A percentile compares a stretch with the other conserved stretches of the same genome.
These are phyloP conservation scores for Epistrophe grossulariae DNA, from an alignment of 2,888 invertebrate species.

Conservation along the genomic window DNA sequence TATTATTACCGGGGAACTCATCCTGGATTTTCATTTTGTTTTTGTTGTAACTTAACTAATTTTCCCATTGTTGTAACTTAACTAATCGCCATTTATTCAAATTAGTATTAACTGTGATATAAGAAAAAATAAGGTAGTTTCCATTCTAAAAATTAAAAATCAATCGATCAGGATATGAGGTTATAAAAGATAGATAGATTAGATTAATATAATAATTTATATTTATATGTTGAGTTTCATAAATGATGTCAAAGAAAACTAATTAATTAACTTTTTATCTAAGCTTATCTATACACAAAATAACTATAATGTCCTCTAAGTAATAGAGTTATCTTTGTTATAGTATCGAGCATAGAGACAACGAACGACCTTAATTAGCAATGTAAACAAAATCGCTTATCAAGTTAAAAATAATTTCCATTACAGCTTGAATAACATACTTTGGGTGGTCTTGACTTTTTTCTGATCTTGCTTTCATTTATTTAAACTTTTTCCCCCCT, in stretches of 20 bases:
- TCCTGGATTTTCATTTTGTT: no score
- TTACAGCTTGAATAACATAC: slow-evolving; percentile 24
- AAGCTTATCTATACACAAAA: no score
- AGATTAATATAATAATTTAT: no score
- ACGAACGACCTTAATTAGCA: background rate
- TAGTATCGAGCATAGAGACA: background rate
- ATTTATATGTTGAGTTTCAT: background rate
- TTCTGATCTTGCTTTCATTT: slow-evolving; percentile 57
- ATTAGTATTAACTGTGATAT: no score
- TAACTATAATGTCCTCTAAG: background rate
- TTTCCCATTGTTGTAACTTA: no score
- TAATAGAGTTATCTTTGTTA: background rate
- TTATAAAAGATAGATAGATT: no score
- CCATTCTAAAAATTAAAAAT: no score
- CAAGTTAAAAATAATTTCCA: background rate
- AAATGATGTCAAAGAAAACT: background rate
- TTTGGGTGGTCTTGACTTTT: slow-evolving; percentile 28
- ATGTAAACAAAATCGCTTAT: slow-evolving; percentile 13
- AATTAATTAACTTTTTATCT: background rate
- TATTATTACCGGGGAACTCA: no score
- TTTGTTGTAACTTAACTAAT: no score
- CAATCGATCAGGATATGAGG: no score
- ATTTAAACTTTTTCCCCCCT: slow-evolving; percentile 51
- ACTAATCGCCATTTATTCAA: no score
- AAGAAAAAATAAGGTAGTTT: no score